These are phyloP conservation scores for Tetraodon nigroviridis DNA, from an alignment of 2,113 vertebrate genomes.

Conservation along the genomic window DNA sequence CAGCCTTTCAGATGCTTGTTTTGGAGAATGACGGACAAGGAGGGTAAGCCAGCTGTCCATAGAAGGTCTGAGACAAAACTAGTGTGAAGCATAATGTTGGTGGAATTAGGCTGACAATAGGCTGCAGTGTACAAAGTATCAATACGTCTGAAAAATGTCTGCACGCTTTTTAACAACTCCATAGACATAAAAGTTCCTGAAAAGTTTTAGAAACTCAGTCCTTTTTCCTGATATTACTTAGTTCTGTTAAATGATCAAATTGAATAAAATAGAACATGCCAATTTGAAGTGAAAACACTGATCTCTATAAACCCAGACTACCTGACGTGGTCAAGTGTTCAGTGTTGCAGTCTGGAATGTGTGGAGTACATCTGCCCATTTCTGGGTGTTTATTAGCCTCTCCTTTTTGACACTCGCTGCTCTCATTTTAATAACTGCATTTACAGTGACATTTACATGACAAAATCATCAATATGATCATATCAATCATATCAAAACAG, in stretches of 20 bases:
- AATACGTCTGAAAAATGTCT: too few relatives aligned
- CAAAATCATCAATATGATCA: too few relatives aligned
- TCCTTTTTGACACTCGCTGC: not conserved
- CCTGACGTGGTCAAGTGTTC: not conserved
- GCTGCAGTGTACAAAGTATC: not conserved
- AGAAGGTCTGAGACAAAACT: slow-evolving; percentile 18
- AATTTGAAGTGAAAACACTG: too few relatives aligned
- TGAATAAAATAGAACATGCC: too few relatives aligned
- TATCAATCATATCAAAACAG: too few relatives aligned
- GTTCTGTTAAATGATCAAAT: too few relatives aligned
- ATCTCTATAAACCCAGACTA: too few relatives aligned
- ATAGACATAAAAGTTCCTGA: too few relatives aligned
- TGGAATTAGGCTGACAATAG: slow-evolving; percentile 30
- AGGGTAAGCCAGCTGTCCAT: slow-evolving; percentile 50
- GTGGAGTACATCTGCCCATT: not conserved
- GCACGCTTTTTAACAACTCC: too few relatives aligned
- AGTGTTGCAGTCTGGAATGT: not conserved
- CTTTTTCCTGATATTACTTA: too few relatives aligned
- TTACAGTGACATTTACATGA: too few relatives aligned
- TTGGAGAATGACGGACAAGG: slow-evolving; percentile 36
- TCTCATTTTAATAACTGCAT: not conserved
- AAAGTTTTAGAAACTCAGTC: too few relatives aligned
- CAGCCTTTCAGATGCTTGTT: slow-evolving; percentile 65
- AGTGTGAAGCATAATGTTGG: slow-evolving; percentile 23
- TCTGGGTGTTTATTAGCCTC: not conserved